phyloP scores from a whole-genome alignment of 2,888 invertebrate genomes.

The Hylaea fasciaria region DNA sequence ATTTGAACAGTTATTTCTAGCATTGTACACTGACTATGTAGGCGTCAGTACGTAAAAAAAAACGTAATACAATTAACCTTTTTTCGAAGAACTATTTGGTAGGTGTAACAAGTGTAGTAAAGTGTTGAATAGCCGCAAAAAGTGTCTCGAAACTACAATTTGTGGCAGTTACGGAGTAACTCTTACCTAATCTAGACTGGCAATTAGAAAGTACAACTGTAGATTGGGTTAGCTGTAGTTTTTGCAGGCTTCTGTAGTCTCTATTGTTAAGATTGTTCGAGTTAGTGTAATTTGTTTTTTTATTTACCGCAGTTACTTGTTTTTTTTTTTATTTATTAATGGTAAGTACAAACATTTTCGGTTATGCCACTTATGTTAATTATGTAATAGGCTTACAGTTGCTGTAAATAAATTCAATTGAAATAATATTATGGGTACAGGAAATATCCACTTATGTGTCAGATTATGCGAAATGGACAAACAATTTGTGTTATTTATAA shows the following conservation, averaged over 20 bases:
- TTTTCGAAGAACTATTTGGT: slow-evolving; percentile 6
- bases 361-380: no score
- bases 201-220: slow-evolving; percentile 38
- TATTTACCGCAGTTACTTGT: not conserved
- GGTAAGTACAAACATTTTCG: no score
- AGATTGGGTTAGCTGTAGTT: slow-evolving; percentile 27
- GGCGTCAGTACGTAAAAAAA: slow-evolving; percentile 4
- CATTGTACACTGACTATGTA: not conserved
- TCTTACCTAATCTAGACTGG: slow-evolving; percentile 20
- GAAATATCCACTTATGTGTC: not conserved
- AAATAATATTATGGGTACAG: not conserved
- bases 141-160: slow-evolving; percentile 15
- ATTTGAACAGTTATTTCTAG: slow-evolving; percentile 12
- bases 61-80: slow-evolving; percentile 14
- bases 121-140: slow-evolving; percentile 12
- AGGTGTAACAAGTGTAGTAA: slow-evolving; percentile 20
- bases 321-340: no score
- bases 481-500: not conserved
- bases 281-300: not conserved
- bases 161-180: slow-evolving; percentile 16
- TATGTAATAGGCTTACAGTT: no score
- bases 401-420: no score
- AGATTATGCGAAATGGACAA: not conserved
- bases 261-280: no score
- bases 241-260: not conserved